phyloP scores from a whole-genome alignment of 2,888 invertebrate species.

The Napeogenes inachia region DNA sequence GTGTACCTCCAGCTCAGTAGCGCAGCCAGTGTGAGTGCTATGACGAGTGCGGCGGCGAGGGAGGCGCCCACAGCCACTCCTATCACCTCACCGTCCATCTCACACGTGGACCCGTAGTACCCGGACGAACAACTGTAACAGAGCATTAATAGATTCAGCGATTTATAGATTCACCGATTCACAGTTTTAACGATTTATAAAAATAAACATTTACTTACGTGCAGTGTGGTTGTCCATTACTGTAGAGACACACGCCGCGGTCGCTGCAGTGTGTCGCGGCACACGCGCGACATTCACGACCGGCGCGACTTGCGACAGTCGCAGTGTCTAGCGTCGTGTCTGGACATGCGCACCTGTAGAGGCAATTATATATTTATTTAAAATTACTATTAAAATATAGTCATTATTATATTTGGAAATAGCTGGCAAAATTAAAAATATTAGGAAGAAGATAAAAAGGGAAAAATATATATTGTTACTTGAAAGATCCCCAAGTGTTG shows the following conservation, averaged over 20 bases:
- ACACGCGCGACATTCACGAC: conserved; percentile 87
- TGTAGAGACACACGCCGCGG: conserved; percentile 89
- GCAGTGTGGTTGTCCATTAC: conserved; percentile 85
- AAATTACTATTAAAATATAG: neutral
- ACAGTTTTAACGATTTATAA: neutral
- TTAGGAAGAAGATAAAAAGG: no score
- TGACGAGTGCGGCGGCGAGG: conserved; percentile 91
- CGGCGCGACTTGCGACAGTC: conserved; percentile 83
- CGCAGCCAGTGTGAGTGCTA: conserved; percentile 89
- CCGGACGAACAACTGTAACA: conserved; percentile 84
- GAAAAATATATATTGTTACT: conserved; percentile 40
- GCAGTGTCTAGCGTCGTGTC: conserved; percentile 86
- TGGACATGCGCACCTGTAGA: conserved; percentile 75
- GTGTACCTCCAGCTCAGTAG: conserved; percentile 92
- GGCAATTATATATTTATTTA: neutral
- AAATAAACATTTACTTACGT: conserved; percentile 64
- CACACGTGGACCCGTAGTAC: conserved; percentile 92
- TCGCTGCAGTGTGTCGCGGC: conserved; percentile 88
- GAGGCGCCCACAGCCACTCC: conserved; percentile 95
- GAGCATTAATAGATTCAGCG: conserved; percentile 24
- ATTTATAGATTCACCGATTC: neutral
- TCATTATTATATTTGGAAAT: neutral
- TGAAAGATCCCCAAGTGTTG: conserved; percentile 91
- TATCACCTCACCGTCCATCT: conserved; percentile 93
- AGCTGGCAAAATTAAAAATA: neutral